Conservation (phyloP, 2,113 vertebrate species). For the Pangasianodon hypophthalmus region DNA sequence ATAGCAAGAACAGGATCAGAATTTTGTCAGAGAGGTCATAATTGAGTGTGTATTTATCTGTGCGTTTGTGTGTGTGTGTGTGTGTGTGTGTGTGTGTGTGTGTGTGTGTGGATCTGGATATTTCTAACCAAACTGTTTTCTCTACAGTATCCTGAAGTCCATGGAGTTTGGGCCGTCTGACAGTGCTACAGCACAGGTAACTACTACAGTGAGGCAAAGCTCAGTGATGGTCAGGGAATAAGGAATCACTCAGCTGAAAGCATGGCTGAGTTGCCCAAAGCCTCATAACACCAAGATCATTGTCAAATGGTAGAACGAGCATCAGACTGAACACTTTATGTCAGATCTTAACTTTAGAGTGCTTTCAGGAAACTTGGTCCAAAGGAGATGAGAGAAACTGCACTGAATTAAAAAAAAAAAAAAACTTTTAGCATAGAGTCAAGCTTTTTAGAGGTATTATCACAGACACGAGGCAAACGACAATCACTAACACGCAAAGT, state of each 20-base stretch:
- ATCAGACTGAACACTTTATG: background rate
- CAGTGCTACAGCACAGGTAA: slow-evolving; percentile 85
- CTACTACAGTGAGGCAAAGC: background rate
- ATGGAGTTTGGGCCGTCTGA: slow-evolving; percentile 94
- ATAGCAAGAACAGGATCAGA: background rate
- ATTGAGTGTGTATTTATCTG: background rate
- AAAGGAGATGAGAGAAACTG: background rate
- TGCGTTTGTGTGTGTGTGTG: background rate
- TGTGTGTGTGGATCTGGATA: background rate
- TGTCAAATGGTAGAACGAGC: background rate
- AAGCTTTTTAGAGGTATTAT: background rate
- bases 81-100: background rate
- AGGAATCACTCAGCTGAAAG: background rate
- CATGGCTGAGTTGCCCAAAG: background rate
- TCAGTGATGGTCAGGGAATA: background rate
- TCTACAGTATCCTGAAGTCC: slow-evolving; percentile 90
- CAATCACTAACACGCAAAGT: background rate
- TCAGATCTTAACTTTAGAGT: background rate
- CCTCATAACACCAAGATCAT: background rate
- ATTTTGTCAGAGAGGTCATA: background rate
- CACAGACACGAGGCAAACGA: background rate
- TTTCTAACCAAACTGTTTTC: background rate
- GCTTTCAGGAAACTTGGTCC: background rate
- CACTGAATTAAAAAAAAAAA: background rate
- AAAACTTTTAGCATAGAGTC: background rate